Evolutionary conservation across 2,113 vertebrate genomes (phyloP).

Genomic region (Seriola dumerili): DNA sequence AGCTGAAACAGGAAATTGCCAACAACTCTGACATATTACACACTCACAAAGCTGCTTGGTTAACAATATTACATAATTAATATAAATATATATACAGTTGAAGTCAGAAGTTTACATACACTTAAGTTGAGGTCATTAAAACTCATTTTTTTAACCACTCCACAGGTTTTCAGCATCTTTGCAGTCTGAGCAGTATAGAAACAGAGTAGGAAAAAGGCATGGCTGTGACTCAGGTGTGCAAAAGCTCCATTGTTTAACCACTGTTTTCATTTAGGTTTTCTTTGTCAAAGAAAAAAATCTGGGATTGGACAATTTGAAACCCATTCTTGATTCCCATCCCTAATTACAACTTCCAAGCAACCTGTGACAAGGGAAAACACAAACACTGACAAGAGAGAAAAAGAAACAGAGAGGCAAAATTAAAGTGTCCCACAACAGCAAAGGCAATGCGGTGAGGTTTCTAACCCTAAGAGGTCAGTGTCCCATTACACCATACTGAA

Average conservation of each 20-base stretch:
- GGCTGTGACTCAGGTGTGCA: no score
- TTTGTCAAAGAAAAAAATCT: no score
- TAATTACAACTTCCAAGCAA: background rate
- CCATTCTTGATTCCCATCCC: no score
- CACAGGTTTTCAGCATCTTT: background rate
- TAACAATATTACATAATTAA: background rate
- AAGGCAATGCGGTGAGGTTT: background rate
- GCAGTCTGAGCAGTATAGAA: no score
- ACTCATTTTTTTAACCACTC: no score
- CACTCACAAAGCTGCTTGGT: conserved; percentile 9
- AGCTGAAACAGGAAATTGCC: conserved; percentile 56
- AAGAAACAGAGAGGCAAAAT: background rate
- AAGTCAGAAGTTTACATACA: no score
- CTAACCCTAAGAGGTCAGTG: background rate
- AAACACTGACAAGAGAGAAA: background rate
- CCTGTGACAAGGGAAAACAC: background rate
- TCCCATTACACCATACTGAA: background rate
- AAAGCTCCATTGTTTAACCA: no score
- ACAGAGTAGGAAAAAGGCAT: no score
- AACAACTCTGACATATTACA: conserved; percentile 14
- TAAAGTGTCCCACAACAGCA: background rate
- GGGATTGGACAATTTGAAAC: no score
- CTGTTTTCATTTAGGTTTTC: no score
- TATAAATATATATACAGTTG: no score
- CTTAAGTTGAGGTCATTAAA: no score